Base-by-base conservation (phyloP, 2,888 invertebrate genomes). In the Abscondita cerata region DNA sequence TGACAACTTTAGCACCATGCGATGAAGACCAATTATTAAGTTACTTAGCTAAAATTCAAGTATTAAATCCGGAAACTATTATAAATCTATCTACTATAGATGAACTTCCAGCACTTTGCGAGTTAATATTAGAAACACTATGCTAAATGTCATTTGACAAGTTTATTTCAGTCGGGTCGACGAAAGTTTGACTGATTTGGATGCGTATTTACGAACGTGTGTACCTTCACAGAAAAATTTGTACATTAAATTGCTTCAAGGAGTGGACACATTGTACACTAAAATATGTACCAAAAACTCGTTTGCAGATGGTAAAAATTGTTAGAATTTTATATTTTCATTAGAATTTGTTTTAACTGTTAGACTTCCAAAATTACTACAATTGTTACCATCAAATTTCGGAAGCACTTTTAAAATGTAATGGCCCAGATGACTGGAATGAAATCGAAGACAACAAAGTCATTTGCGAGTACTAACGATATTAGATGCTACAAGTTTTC, bases 391-490 rank as follows among this genome's bases (percentile, higher is more conserved):
- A 77, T 18, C 13, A 80, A 82, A 57, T 70, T 85, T 25, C 80
- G 79, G 33, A 80, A 81, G 18, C 83, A 85, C 63, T 82, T 81
- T 68, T 79, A 82, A 47, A 81, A 81, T 86, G 85, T 65, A 80
- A 80, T 66, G 85, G 84, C 0, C 78, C 82, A 2, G 78, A 83
- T 1, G 85, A 85, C 73, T 86, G 85, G 85, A 83, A 80, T 63
- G 84, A 85, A 73, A 78, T 80, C 51, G 69, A 72, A 16, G 81
- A 82, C 57, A 67, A 75, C 34, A 68, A 71, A n/a, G 72, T 76
- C 56, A 76, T 82, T 20, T 85, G 85, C 75, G 76, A 77, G 81
- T 83, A 77, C 11, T 5, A 33, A 38, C 33, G 2, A 55, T 34
- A 18, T 38, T 2, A 31, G 4, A 13, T 13, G 58, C 48, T 15